Evolutionary conservation across 2,113 vertebrate genomes (phyloP).

Genomic region (Vireo altiloquus): DNA sequence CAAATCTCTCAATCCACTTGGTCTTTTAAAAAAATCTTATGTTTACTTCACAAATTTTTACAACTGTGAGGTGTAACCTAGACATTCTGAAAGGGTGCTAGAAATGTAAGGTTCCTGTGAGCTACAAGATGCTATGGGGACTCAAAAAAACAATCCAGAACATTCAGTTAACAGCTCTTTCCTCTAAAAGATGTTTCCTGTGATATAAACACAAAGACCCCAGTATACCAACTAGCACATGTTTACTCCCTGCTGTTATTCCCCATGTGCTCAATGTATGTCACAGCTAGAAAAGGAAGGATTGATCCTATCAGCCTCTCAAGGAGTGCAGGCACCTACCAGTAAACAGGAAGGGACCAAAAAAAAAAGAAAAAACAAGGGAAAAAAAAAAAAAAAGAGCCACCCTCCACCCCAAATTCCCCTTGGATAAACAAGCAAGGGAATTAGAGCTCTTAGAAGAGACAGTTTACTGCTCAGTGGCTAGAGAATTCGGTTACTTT

Average conservation of each 20-base stretch:
- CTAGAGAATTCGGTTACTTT: background rate
- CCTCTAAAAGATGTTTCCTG: background rate
- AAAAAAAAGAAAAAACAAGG: background rate
- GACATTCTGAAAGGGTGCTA: background rate
- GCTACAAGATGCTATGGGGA: background rate
- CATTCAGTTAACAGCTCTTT: background rate
- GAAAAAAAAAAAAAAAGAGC: background rate
- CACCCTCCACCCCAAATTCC: background rate
- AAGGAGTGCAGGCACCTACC: background rate
- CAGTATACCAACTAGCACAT: background rate
- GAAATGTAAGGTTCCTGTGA: background rate
- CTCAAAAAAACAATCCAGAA: background rate
- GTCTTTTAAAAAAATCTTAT: background rate
- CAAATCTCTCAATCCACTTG: background rate
- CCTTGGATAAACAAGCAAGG: background rate
- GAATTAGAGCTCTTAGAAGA: background rate
- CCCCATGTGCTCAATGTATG: background rate
- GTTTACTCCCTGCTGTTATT: constrained; percentile 1
- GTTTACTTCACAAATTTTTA: background rate
- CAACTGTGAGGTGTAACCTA: background rate
- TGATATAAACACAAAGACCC: background rate
- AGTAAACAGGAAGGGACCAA: background rate
- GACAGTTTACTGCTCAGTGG: background rate
- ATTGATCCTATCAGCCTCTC: background rate
- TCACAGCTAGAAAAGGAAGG: background rate